Conservation (phyloP, 2,113 vertebrate genomes). For the Bungarus multicinctus region DNA sequence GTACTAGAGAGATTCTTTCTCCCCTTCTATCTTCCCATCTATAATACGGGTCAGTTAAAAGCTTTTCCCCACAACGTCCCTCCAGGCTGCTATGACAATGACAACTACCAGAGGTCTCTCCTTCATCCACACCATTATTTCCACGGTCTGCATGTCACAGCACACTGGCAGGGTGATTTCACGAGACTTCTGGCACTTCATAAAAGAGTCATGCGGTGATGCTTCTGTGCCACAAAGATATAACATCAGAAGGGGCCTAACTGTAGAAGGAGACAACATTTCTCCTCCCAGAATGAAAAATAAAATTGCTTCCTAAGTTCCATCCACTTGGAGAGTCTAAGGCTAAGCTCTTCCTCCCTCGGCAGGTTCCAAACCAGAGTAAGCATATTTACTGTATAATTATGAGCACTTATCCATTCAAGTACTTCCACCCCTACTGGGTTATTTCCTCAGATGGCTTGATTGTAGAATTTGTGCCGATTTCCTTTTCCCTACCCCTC, state of each 20-base stretch:
- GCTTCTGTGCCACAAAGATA: not conserved
- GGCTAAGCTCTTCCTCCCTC: not conserved
- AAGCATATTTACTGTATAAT: not conserved
- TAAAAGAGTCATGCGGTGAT: not conserved
- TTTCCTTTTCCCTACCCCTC: not conserved
- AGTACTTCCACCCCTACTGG: not conserved
- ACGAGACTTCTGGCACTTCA: not conserved
- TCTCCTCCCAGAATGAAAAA: not conserved
- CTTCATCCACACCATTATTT: not conserved
- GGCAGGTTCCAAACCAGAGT: not conserved
- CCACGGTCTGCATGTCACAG: no score
- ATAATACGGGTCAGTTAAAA: no score
- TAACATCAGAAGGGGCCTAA: not conserved
- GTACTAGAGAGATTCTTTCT: not conserved
- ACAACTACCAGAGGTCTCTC: not conserved
- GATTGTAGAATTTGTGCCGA: not conserved
- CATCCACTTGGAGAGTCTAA: not conserved
- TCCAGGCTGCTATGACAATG: not conserved
- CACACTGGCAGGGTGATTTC: no score
- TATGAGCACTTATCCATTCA: not conserved
- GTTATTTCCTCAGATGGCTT: not conserved
- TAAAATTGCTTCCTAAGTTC: not conserved
- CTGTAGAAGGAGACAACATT: not conserved
- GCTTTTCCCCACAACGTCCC: no score
- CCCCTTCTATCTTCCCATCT: no score